A percentile compares a stretch with the other conserved stretches of the same genome.
These are phyloP conservation scores for Heliconius cydno DNA, from an alignment of 2,888 invertebrate genomes.

Conservation along the genomic window DNA sequence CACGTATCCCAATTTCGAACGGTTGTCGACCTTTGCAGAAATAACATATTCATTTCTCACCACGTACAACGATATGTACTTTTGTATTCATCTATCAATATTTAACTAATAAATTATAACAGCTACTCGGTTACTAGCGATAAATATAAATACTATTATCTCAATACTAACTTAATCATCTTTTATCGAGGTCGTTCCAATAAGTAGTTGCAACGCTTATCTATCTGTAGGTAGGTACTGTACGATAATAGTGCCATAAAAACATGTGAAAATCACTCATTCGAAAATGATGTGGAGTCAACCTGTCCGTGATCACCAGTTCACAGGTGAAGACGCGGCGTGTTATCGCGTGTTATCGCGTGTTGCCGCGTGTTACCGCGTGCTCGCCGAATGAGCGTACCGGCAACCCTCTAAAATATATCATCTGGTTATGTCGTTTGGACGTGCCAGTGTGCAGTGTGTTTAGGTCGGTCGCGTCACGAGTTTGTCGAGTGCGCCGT, in stretches of 20 bases:
- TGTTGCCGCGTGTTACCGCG: constrained; percentile 62
- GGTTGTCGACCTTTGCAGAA: constrained; percentile 59
- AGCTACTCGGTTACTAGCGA: constrained; percentile 24
- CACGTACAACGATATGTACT: not conserved
- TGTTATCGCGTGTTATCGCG: constrained; percentile 64
- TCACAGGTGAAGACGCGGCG: constrained; percentile 62
- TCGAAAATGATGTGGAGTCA: constrained; percentile 58
- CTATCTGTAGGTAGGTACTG: constrained; percentile 27
- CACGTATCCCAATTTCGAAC: constrained; percentile 40
- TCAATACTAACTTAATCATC: constrained; percentile 33
- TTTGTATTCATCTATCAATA: not conserved
- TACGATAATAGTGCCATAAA: constrained; percentile 44
- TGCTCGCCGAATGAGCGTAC: constrained; percentile 68
- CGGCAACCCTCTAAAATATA: constrained; percentile 73
- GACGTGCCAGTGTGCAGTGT: constrained; percentile 56
- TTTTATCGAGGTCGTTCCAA: constrained; percentile 46
- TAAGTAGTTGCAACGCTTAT: constrained; percentile 44
- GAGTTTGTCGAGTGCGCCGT: constrained; percentile 72
- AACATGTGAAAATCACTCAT: constrained; percentile 62
- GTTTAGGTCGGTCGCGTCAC: constrained; percentile 68
- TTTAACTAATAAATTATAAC: constrained; percentile 11
- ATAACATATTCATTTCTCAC: constrained; percentile 42
- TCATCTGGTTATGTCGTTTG: constrained; percentile 67
- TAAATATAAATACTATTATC: constrained; percentile 29
- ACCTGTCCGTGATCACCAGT: constrained; percentile 66